These are phyloP conservation scores for Acanthochromis polyacanthus DNA, from an alignment of 2,113 vertebrate genomes.

Conservation along the genomic window DNA sequence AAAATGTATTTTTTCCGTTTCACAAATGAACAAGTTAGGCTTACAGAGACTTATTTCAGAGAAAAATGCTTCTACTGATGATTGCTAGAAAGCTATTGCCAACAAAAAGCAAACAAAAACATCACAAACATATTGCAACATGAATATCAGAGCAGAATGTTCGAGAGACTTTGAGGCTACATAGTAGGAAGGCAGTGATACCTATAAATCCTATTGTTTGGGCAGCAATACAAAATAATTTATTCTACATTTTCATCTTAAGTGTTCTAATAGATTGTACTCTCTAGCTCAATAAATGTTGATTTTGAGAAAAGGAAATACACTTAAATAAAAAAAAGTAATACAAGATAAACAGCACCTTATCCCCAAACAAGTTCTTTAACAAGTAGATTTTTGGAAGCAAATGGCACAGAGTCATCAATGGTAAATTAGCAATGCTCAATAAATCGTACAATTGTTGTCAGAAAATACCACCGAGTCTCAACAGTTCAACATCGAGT, in stretches of 20 bases:
- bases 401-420: slow-evolving; percentile 75
- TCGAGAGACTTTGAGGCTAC: slow-evolving; percentile 76
- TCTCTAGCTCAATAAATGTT: slow-evolving; percentile 67
- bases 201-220: slow-evolving; percentile 73
- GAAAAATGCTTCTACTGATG: slow-evolving; percentile 42
- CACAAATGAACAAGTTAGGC: slow-evolving; percentile 46
- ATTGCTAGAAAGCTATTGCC: slow-evolving; percentile 61
- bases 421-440: slow-evolving; percentile 69
- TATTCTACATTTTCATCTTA: slow-evolving; percentile 73
- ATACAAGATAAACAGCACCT: slow-evolving; percentile 77
- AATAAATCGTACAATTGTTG: slow-evolving; percentile 33
- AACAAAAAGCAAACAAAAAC: slow-evolving; percentile 40
- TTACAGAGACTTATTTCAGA: slow-evolving; percentile 38
- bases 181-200: slow-evolving; percentile 75
- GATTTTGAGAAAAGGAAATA: slow-evolving; percentile 68
- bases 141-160: slow-evolving; percentile 68
- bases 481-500: slow-evolving; percentile 50
- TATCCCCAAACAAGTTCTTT: slow-evolving; percentile 59
- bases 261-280: slow-evolving; percentile 76
- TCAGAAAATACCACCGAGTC: slow-evolving; percentile 61
- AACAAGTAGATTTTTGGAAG: slow-evolving; percentile 73
- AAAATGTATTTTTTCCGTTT: slow-evolving; percentile 39
- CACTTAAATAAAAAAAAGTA: slow-evolving; percentile 67
- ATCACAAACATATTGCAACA: slow-evolving; percentile 52
- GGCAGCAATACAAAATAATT: slow-evolving; percentile 82